Conservation (phyloP, 2,113 vertebrate species). For the Silurus meridionalis region DNA sequence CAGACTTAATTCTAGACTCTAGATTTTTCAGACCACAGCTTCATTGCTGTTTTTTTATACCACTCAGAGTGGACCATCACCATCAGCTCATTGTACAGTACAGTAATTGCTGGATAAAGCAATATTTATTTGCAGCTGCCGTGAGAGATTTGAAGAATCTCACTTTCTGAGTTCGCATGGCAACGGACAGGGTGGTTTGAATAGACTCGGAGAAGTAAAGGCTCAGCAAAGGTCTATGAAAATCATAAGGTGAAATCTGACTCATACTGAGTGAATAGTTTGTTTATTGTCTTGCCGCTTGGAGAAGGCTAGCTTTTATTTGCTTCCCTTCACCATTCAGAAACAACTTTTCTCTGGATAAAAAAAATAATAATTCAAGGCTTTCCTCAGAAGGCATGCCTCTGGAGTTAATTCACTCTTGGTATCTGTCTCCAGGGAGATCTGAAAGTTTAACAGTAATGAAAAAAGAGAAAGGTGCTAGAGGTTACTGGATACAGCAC, state of each 20-base stretch:
- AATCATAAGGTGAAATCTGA: constrained; percentile 28
- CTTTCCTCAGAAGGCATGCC: constrained; percentile 7
- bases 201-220: constrained; percentile 25
- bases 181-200: constrained; percentile 40
- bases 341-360: neutral
- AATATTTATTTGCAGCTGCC: constrained; percentile 28
- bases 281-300: constrained; percentile 15
- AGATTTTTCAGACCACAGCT: constrained; percentile 24
- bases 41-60: constrained; percentile 12
- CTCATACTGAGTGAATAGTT: constrained; percentile 21
- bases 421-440: neutral
- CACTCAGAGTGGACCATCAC: constrained; percentile 35
- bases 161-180: constrained; percentile 46
- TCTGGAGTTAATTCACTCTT: constrained; percentile 21
- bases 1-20: constrained; percentile 5
- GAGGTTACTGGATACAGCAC: constrained; percentile 10
- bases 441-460: constrained; percentile 23
- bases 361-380: neutral
- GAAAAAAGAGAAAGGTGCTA: neutral
- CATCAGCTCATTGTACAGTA: neutral
- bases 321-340: neutral
- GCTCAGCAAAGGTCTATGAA: neutral
- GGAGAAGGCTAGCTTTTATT: constrained; percentile 25
- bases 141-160: neutral
- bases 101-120: neutral